Conservation (phyloP, 1,140 invertebrate genomes). For the Diprion similis region DNA sequence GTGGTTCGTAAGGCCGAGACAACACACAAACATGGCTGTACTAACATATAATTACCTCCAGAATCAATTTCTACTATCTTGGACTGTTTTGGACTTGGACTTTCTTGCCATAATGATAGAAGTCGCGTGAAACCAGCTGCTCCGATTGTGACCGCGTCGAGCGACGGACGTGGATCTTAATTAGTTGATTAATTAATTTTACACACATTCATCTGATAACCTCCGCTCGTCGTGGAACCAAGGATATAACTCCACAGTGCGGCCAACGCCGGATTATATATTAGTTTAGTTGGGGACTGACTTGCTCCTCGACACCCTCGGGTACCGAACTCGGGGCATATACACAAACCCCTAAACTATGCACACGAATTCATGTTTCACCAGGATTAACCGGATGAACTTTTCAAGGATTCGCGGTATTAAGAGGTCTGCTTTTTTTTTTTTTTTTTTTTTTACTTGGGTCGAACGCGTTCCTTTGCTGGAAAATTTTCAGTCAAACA, state of each 20-base stretch:
- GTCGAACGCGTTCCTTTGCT: too few species aligned
- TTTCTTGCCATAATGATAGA: neutral
- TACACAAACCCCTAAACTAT: neutral
- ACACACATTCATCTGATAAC: slow-evolving; percentile 50
- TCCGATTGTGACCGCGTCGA: neutral
- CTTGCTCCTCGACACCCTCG: slow-evolving; percentile 31
- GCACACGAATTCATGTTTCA: slow-evolving; percentile 37
- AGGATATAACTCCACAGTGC: slow-evolving; percentile 41
- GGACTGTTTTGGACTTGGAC: neutral
- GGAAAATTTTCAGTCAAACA: too few species aligned
- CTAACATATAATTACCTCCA: neutral
- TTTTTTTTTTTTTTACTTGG: too few species aligned
- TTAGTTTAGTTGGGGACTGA: slow-evolving; percentile 48
- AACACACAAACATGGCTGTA: neutral
- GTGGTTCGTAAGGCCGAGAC: too few species aligned
- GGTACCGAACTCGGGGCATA: neutral
- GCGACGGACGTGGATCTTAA: slow-evolving; percentile 36
- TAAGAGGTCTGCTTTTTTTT: neutral
- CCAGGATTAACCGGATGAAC: slow-evolving; percentile 26
- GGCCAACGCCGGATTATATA: slow-evolving; percentile 42
- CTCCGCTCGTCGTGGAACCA: slow-evolving; percentile 27
- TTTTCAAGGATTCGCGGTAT: neutral
- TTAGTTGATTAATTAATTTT: slow-evolving; percentile 55
- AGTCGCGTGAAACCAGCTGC: neutral
- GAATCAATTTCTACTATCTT: neutral